phyloP scores from a whole-genome alignment of 2,888 invertebrate species.

The Eupithecia subfuscata region DNA sequence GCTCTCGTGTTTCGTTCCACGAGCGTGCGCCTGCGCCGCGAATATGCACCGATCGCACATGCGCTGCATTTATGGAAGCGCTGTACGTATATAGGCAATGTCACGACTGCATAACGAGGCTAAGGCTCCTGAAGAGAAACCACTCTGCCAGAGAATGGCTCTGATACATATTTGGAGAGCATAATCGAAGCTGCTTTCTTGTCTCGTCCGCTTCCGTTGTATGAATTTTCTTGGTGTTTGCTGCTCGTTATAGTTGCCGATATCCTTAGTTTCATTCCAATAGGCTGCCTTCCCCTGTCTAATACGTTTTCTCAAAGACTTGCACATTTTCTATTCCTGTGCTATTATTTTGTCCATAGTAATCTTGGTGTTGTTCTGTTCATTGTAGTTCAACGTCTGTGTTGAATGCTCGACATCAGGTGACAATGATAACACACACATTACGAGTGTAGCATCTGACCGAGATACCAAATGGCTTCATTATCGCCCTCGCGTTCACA shows the following conservation, averaged over 20 bases:
- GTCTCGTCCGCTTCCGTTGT: conserved; percentile 25
- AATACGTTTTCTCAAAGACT: conserved; percentile 5
- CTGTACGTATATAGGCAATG: conserved; percentile 35
- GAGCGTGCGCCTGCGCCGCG: conserved; percentile 1
- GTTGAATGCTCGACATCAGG: not conserved
- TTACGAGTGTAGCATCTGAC: conserved; percentile 8
- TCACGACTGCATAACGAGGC: conserved; percentile 53
- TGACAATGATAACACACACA: conserved; percentile 11
- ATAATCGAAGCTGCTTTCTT: conserved; percentile 20
- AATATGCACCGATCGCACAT: not conserved
- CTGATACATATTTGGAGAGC: conserved; percentile 14
- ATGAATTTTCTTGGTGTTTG: not conserved
- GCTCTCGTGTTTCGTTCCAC: conserved; percentile 38
- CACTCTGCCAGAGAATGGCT: conserved; percentile 1
- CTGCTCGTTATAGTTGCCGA: conserved; percentile 38
- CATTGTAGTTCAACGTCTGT: not conserved
- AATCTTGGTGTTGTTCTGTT: not conserved
- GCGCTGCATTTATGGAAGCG: not conserved
- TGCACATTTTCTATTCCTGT: not conserved
- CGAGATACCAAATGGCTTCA: conserved; percentile 20
- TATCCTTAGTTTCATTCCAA: conserved; percentile 43
- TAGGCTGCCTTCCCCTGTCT: conserved; percentile 18
- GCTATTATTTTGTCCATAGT: not conserved
- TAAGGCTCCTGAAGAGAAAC: conserved; percentile 13
- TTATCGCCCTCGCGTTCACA: conserved; percentile 3